Percentiles rank a stretch among this genome's conserved stretches.
Conservation (phyloP, 2,113 vertebrate genomes). For the Gavia stellata region DNA sequence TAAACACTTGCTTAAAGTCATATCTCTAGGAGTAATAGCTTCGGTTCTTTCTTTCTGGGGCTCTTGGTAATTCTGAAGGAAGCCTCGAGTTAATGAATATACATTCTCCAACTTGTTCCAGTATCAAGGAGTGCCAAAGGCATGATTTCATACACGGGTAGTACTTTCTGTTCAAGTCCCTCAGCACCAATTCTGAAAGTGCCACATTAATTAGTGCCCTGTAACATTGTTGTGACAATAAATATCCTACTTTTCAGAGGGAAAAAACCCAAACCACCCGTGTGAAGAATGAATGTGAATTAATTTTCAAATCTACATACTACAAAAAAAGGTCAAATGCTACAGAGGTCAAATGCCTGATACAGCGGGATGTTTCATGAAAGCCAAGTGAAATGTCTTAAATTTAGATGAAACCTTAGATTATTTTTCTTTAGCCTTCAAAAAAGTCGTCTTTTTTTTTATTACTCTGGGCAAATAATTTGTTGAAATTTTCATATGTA, state of each 20-base stretch:
- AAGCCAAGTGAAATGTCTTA: not conserved
- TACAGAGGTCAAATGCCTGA: not conserved
- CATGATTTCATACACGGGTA: not conserved
- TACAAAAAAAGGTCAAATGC: not conserved
- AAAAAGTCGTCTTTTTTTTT: not conserved
- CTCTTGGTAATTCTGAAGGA: not conserved
- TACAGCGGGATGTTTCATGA: not conserved
- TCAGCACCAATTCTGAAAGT: not conserved
- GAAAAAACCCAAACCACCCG: not conserved
- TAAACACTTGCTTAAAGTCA: not conserved
- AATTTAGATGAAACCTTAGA: not conserved
- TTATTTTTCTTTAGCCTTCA: not conserved
- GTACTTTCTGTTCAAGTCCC: not conserved
- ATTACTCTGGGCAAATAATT: not conserved
- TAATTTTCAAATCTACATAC: not conserved
- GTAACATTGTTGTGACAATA: not conserved
- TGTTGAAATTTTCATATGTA: not conserved
- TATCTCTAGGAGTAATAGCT: not conserved
- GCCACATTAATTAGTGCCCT: not conserved
- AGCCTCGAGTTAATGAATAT: not conserved
- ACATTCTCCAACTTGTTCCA: not conserved
- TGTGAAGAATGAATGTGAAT: not conserved
- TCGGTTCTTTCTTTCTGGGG: not conserved
- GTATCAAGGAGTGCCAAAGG: not conserved
- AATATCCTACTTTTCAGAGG: not conserved